Evolutionary conservation across 2,797 vertebrate species (phyloP), one percentile per base, ranked within the genome.

Genomic region (Propithecus perrieri): DNA sequence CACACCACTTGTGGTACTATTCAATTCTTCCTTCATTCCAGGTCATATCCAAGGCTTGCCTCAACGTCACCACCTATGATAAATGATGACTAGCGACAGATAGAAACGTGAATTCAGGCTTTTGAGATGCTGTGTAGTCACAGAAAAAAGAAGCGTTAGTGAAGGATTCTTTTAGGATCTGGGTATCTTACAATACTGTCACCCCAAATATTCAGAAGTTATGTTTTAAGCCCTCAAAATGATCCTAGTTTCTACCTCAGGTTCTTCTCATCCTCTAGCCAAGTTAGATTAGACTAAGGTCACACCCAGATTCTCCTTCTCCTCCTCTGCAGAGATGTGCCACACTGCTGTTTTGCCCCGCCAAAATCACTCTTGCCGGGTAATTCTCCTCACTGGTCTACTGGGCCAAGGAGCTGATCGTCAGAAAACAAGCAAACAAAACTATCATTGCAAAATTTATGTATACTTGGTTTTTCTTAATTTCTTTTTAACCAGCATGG

Each of bases 331-430:
- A 5, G 0, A 74, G 17, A 65, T 17, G 15, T 0, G n/a, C 46
- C 35, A 61, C 7, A 3, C 35, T n/a, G 12, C 33, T 63, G 43
- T 67, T 50, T 65, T 86, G 86, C 76, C 63, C 75, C 79, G 26
- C 55, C 38, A n/a, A 46, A 28, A 65, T 67, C n/a, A 71, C 38
- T 55, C 80, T 55, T 87, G 43, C 43, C 61, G 7, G 33, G 20
- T 79, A 28, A 69, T 92, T 90, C 46, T 85, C 41, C 75, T 92
- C 41, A n/a, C 20, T 61, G n/a, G 59, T 85, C 57, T 28, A n/a
- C 69, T 4, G 74, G 41, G 46, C 41, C 71, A 67, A 18, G 3
- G 17, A 71, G 20, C 63, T 43, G 57, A 59, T 22, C 53, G 3
- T 46, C 43, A 50, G 69, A 33, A 72, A 43, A 79, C 30, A 30